phyloP scores from a whole-genome alignment of 2,113 vertebrate genomes.

The Emydocephalus ijimae region DNA sequence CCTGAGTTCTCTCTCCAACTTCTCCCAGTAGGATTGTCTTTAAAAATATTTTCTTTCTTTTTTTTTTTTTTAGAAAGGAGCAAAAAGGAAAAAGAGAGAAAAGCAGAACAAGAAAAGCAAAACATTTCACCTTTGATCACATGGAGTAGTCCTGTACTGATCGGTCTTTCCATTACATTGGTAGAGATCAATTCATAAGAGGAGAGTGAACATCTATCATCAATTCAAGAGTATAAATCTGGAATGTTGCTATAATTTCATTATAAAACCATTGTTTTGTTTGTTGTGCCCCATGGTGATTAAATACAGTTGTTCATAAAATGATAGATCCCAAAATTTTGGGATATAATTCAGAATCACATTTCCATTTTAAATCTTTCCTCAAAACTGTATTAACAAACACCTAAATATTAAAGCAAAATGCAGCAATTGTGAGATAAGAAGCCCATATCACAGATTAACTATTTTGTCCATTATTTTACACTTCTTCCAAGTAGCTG shows the following conservation, averaged over 20 bases:
- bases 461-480: background rate
- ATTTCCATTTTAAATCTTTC: background rate
- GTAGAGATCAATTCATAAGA: background rate
- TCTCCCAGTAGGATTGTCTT: background rate
- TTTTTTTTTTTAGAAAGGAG: background rate
- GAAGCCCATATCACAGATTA: background rate
- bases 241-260: background rate
- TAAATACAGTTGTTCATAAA: background rate
- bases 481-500: background rate
- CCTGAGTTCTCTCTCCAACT: background rate
- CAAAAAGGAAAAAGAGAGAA: background rate
- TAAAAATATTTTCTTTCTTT: background rate
- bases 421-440: background rate
- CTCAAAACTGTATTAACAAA: background rate
- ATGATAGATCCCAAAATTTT: background rate
- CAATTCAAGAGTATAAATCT: background rate
- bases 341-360: background rate
- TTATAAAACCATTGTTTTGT: background rate
- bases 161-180: background rate
- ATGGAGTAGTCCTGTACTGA: background rate
- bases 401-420: background rate
- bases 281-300: background rate
- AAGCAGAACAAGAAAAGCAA: background rate
- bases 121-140: background rate
- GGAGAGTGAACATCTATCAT: background rate